These are phyloP conservation scores for Tromatobia lineatoria DNA, from an alignment of 2,888 invertebrate species.

Conservation along the genomic window DNA sequence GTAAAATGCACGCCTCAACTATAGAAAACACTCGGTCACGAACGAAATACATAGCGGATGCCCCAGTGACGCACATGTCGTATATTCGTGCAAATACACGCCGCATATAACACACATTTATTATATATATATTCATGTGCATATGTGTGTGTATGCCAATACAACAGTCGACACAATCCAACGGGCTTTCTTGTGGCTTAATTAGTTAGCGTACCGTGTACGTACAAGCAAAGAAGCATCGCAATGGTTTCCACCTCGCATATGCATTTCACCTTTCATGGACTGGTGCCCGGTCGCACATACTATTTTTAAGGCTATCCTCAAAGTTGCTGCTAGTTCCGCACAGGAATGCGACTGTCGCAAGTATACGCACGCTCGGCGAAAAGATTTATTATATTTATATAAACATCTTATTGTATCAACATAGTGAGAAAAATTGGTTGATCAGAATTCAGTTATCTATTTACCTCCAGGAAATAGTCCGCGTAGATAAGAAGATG, in stretches of 20 bases:
- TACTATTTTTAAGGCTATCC: conserved; percentile 3
- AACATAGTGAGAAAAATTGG: neutral
- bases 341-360: neutral
- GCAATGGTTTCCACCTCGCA: neutral
- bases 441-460: neutral
- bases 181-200: neutral
- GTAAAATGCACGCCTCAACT: neutral
- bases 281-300: neutral
- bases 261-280: neutral
- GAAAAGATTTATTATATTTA: neutral
- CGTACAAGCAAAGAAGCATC: neutral
- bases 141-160: neutral
- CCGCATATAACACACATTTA: neutral
- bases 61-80: conserved; percentile 33
- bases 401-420: neutral
- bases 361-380: neutral
- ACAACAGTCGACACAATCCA: neutral
- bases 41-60: conserved; percentile 27
- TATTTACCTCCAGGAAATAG: neutral
- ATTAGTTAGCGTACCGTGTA: conserved; percentile 1
- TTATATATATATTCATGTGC: neutral
- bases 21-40: conserved; percentile 32
- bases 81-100: neutral
- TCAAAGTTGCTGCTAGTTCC: neutral
- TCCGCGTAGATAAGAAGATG: neutral